Base-by-base conservation (phyloP, 2,888 invertebrate species). In the Chrysolina haemoptera region DNA sequence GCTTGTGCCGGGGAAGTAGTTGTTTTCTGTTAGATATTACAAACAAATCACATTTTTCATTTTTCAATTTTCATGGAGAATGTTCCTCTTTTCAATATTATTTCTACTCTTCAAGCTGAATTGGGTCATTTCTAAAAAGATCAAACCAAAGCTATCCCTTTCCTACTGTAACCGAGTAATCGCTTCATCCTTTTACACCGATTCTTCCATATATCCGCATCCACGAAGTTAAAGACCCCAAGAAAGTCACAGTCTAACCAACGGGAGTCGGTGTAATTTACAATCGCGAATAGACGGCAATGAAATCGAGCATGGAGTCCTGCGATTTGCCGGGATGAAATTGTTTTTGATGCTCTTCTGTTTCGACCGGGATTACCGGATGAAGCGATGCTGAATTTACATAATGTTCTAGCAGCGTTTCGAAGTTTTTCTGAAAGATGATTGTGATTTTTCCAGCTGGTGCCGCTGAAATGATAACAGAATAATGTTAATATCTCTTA, bases 341-440 rank as follows among this genome's bases (percentile, higher is more conserved):
- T 85, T 84, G 85, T 85, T 86, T 85, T 86, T 86, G 85, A 86
- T 86, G 83, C 83, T 85, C 84, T 84, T 65, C 67, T 18, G 76
- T 78, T 78, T 80, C 80, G 77, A 77, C 59, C 59, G 79, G 80
- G 53, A 80, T 81, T 80, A 46, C 22, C 65, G 27, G 27, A 40
- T 53, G 67, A 67, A 53, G 50, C 53, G 50, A 35, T 12, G 67
- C 14, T 9, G 18, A 53, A 53, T 50, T 68, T 55, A 40, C 53
- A 68, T 55, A 50, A 55, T 68, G 55, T 22, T 35, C 55, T 12
- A 8, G 27, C 18, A n/a, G 55, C 43, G 0, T 55, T 59, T 3
- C 12, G 22, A 27, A 35, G 12, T 18, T 50, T 50, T n/a, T 9
- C 50, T 50, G 50, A 50, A 50, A 50, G n/a, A 50, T 35, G 59